These are phyloP conservation scores for Gnatocerus cornutus DNA, from an alignment of 2,888 invertebrate species.

Conservation along the genomic window DNA sequence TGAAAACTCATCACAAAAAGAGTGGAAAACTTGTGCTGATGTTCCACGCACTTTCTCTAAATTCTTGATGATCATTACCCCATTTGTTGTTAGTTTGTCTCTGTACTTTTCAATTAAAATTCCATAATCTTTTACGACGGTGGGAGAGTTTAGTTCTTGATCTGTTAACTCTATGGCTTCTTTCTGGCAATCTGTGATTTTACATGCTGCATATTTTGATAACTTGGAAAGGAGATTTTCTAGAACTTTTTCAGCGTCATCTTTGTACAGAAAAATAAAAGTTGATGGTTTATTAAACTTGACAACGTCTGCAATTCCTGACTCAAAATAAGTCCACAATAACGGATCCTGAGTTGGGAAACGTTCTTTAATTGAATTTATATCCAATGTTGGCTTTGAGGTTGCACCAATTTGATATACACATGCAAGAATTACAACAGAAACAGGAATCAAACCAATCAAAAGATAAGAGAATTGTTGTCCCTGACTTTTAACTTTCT, in stretches of 20 bases:
- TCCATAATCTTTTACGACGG: constrained; percentile 63
- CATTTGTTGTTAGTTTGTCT: constrained; percentile 57
- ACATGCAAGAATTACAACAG: too few relatives aligned
- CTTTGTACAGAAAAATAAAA: constrained; percentile 68
- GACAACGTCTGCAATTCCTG: constrained; percentile 64
- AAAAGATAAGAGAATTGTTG: too few relatives aligned
- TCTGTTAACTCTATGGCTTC: constrained; percentile 60
- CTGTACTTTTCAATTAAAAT: constrained; percentile 60
- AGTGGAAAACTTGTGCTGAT: constrained; percentile 73
- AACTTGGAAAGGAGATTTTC: constrained; percentile 65
- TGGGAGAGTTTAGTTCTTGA: constrained; percentile 61
- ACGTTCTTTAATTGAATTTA: constrained; percentile 56
- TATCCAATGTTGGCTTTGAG: not conserved
- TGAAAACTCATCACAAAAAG: constrained; percentile 74
- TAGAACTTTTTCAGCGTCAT: constrained; percentile 57
- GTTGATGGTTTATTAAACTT: constrained; percentile 65
- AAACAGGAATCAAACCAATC: too few relatives aligned
- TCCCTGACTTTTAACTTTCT: too few relatives aligned
- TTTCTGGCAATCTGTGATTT: constrained; percentile 52
- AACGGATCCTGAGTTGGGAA: constrained; percentile 66
- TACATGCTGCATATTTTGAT: constrained; percentile 63
- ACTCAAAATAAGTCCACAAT: constrained; percentile 66
- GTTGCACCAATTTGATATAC: too few relatives aligned
- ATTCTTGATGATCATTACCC: constrained; percentile 67
- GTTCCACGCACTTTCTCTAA: constrained; percentile 66